phyloP scores from a whole-genome alignment of 1,140 invertebrate species.

The Camponotus floridanus region DNA sequence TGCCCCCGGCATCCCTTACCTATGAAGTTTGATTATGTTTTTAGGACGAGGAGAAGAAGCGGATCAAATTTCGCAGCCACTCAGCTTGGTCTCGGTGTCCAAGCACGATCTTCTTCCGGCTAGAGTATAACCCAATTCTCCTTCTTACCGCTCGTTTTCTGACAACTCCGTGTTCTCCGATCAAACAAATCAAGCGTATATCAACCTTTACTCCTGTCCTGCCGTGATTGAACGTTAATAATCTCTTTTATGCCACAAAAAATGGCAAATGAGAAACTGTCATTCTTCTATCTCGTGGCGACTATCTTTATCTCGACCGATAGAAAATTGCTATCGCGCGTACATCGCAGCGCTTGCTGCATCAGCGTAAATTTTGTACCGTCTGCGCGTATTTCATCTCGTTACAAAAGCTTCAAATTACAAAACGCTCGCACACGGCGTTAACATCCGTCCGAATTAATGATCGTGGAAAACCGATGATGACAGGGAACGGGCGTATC shows the following conservation, averaged over 20 bases:
- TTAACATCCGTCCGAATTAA: slow-evolving; percentile 57
- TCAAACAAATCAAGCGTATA: slow-evolving; percentile 31
- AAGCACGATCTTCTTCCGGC: slow-evolving; percentile 45
- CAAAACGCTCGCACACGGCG: slow-evolving; percentile 49
- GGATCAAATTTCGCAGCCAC: slow-evolving; percentile 74
- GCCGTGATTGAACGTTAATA: not conserved
- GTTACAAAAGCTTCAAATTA: slow-evolving; percentile 62
- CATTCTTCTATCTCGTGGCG: not conserved
- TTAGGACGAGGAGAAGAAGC: slow-evolving; percentile 66
- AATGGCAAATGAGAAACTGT: not conserved
- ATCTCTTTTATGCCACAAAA: not conserved
- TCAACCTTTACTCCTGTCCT: not conserved
- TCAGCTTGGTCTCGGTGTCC: slow-evolving; percentile 30
- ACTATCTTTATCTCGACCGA: not conserved
- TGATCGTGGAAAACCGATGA: slow-evolving; percentile 37
- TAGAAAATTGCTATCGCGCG: not conserved
- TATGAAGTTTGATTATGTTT: slow-evolving; percentile 77
- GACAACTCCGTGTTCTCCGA: slow-evolving; percentile 20
- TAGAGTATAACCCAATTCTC: slow-evolving; percentile 47
- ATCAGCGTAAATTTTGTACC: slow-evolving; percentile 31
- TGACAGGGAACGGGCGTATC: slow-evolving; percentile 55
- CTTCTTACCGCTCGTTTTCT: slow-evolving; percentile 13
- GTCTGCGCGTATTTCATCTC: slow-evolving; percentile 40
- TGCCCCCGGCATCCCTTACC: slow-evolving; percentile 61
- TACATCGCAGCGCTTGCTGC: not conserved